Conservation (phyloP, 2,888 invertebrate genomes). For the Allacma fusca region DNA sequence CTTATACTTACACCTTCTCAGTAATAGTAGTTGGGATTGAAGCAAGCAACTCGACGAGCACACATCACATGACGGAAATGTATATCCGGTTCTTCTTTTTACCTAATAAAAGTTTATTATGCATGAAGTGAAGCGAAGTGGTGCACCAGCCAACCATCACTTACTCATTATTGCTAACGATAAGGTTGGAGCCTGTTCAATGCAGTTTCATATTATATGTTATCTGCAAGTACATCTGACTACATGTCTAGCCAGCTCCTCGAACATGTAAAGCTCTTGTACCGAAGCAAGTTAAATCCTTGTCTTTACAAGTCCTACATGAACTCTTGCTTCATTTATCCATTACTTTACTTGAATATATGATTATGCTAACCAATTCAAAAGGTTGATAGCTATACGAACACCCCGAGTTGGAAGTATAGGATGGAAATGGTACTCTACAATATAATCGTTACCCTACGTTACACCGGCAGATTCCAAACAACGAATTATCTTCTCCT, state of each 20-base stretch:
- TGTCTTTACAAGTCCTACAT: conserved; percentile 11
- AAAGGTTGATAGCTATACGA: not conserved
- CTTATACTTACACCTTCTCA: not conserved
- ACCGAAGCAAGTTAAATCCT: conserved; percentile 16
- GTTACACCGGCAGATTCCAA: not conserved
- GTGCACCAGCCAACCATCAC: conserved; percentile 29
- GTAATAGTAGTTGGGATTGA: not conserved
- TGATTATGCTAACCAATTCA: conserved; percentile 3
- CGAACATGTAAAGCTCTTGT: conserved; percentile 7
- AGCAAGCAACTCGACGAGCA: not conserved
- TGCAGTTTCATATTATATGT: not conserved
- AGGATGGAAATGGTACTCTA: not conserved
- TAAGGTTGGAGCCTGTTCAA: conserved; percentile 11
- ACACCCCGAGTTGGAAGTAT: not conserved
- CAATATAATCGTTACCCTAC: conserved; percentile 3
- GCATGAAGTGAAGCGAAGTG: conserved; percentile 51
- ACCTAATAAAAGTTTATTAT: conserved; percentile 58
- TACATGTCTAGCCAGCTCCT: conserved; percentile 5
- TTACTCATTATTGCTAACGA: conserved; percentile 31
- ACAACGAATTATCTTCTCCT: not conserved
- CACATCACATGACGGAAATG: conserved; percentile 56
- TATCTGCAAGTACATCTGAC: conserved; percentile 5
- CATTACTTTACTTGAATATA: not conserved
- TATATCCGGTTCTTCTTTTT: conserved; percentile 55
- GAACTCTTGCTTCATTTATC: conserved; percentile 16